phyloP scores from a whole-genome alignment of 2,888 invertebrate genomes.

The Cybosia mesomella region DNA sequence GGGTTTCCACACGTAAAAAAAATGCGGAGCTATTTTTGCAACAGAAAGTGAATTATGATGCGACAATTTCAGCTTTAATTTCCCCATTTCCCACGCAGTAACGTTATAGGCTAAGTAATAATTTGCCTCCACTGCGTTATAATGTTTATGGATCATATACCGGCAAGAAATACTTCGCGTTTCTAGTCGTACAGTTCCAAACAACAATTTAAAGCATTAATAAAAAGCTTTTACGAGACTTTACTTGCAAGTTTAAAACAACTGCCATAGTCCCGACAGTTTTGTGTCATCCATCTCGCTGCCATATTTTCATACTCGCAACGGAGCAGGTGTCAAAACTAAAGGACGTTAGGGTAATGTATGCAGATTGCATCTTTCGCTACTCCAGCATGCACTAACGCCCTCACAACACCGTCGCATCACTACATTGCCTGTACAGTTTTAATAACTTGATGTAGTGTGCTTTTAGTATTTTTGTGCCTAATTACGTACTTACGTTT shows the following conservation, averaged over 20 bases:
- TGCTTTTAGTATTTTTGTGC: conserved; percentile 43
- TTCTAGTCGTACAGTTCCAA: conserved; percentile 51
- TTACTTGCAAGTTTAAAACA: conserved; percentile 69
- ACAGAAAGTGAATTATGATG: neutral
- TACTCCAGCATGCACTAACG: conserved; percentile 54
- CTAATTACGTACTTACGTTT: conserved; percentile 29
- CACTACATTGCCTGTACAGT: conserved; percentile 73
- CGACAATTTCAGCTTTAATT: neutral
- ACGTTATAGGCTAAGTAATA: neutral
- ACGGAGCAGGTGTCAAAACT: conserved; percentile 85
- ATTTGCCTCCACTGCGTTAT: neutral
- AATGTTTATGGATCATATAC: conserved; percentile 9
- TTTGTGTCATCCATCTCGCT: conserved; percentile 79
- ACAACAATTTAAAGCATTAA: conserved; percentile 60
- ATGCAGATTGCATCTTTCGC: conserved; percentile 85
- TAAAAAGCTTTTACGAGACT: conserved; percentile 61
- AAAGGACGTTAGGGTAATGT: conserved; percentile 84
- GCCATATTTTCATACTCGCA: conserved; percentile 65
- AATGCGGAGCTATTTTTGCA: neutral
- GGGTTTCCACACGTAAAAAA: no score
- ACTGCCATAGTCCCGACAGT: conserved; percentile 76
- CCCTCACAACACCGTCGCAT: conserved; percentile 56
- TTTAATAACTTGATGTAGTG: conserved; percentile 61
- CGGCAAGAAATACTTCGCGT: conserved; percentile 23
- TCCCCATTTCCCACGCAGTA: neutral